Evolutionary conservation across 2,888 invertebrate species (phyloP).

Genomic region (Carterocephalus palaemon): DNA sequence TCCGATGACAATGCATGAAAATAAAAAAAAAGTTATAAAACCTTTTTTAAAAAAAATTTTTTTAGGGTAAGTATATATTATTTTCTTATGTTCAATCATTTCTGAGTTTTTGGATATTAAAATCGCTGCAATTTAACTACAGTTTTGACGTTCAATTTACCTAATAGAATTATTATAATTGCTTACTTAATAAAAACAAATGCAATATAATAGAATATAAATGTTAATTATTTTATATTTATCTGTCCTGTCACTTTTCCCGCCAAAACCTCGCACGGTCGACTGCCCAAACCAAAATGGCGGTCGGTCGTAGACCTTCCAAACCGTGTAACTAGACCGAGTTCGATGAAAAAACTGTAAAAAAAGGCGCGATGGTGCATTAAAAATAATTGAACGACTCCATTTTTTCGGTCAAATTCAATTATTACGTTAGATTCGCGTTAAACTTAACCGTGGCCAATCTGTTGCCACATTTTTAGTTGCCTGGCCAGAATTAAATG

Average conservation of each 20-base stretch:
- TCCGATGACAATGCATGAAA: too few relatives aligned
- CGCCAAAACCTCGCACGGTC: background rate
- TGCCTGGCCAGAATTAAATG: background rate
- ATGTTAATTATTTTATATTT: too few relatives aligned
- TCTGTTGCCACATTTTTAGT: slow-evolving; percentile 19
- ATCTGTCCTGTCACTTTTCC: background rate
- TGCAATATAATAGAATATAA: too few relatives aligned
- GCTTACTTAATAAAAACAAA: too few relatives aligned
- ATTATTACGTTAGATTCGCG: slow-evolving; percentile 33
- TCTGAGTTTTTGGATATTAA: too few relatives aligned
- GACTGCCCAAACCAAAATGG: slow-evolving; percentile 10
- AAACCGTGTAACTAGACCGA: slow-evolving; percentile 33
- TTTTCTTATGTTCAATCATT: too few relatives aligned
- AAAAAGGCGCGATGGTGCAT: slow-evolving; percentile 29
- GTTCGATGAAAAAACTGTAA: slow-evolving; percentile 23
- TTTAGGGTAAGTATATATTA: too few relatives aligned
- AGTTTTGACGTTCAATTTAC: too few relatives aligned
- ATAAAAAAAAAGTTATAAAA: too few relatives aligned
- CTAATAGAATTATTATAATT: too few relatives aligned
- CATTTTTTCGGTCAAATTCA: slow-evolving; percentile 30
- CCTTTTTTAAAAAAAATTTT: too few relatives aligned
- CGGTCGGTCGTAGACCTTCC: slow-evolving; percentile 36
- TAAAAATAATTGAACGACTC: slow-evolving; percentile 26
- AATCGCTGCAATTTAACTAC: too few relatives aligned
- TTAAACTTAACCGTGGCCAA: slow-evolving; percentile 23